Base-by-base conservation (phyloP, 2,797 vertebrate species). In the Margarornis squamiger region DNA sequence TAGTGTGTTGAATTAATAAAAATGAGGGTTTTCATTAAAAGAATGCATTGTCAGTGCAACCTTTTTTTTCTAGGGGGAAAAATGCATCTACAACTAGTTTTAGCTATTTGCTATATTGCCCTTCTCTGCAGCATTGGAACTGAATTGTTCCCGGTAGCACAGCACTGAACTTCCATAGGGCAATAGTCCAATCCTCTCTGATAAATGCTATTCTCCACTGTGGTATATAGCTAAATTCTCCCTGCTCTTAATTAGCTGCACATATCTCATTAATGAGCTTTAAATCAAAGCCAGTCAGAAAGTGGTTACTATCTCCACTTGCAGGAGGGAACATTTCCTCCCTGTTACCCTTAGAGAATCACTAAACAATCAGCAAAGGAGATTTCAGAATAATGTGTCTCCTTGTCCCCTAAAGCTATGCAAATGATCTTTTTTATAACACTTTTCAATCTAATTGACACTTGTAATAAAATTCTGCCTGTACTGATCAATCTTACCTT, bases 391-490 rank as follows among this genome's bases (percentile, higher is more conserved):
- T 92, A 94, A 95, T 91, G 87, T 71, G 91, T 96, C 76, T 93
- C 85, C 84, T 93, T 96, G 92, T 96, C 77, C 66, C 96, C 95
- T 90, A 89, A 75, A 97, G 91, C 92, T 95, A 90, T 90, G 92
- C 91, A 96, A 96, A 97, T 95, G 92, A 84, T 89, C 91, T 97
- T 96, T 97, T 97, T 93, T 83, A 92, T 93, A 97, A 96, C 93
- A 92, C 90, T 97, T 97, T 96, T 96, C 92, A 96, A 93, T 94
- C 91, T 96, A 98, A 96, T 92, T 96, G 96, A 97, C 91, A 87
- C 94, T 96, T 97, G 95, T 91, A 95, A 83, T 96, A 97, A 97
- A 97, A 95, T 89, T 92, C 90, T 85, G 79, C 90, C 84, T 95
- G 93, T 95, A 90, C 83, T 94, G 93, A 96, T 97, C 92, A 96